Conservation (phyloP, 2,797 vertebrate genomes). For the Pseudochromis fuscus region DNA sequence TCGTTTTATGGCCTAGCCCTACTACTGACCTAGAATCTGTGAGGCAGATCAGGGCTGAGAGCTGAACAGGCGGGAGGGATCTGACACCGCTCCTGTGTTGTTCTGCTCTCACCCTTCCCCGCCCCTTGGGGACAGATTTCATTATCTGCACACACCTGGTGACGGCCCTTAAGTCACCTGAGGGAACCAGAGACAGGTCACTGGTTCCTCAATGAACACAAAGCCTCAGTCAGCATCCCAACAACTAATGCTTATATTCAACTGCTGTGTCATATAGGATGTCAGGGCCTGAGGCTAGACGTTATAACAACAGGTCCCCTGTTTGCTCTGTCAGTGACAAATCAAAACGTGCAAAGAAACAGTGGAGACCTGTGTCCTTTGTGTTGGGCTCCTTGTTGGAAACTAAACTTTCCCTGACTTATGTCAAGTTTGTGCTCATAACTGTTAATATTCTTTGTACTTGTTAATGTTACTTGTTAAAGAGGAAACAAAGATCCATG, state of each 20-base stretch:
- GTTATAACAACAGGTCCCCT: conserved; percentile 2
- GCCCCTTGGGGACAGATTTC: conserved; percentile 47
- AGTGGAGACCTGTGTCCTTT: background rate
- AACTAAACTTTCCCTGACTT: background rate
- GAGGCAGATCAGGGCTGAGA: conserved; percentile 33
- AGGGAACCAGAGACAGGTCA: conserved; percentile 42
- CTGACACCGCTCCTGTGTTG: conserved; percentile 42
- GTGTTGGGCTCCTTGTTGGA: background rate
- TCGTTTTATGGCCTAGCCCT: too few species aligned
- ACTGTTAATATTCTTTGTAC: background rate
- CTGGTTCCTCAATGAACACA: conserved; percentile 43
- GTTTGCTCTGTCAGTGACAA: conserved; percentile 12
- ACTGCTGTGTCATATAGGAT: conserved; percentile 16
- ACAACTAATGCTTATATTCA: background rate
- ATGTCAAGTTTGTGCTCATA: background rate
- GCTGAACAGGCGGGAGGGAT: conserved; percentile 50
- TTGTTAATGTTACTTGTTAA: background rate
- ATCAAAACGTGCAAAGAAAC: background rate
- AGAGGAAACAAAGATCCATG: background rate
- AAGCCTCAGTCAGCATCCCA: conserved; percentile 35
- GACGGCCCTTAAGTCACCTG: conserved; percentile 39
- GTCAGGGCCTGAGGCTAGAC: conserved; percentile 25
- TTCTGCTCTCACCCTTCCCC: conserved; percentile 42
- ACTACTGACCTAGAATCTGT: conserved; percentile 72
- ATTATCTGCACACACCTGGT: conserved; percentile 64